Evolutionary conservation across 1,140 invertebrate species (phyloP), one percentile per base, ranked within the genome.

Genomic region (Zaprionus lachaisei): DNA sequence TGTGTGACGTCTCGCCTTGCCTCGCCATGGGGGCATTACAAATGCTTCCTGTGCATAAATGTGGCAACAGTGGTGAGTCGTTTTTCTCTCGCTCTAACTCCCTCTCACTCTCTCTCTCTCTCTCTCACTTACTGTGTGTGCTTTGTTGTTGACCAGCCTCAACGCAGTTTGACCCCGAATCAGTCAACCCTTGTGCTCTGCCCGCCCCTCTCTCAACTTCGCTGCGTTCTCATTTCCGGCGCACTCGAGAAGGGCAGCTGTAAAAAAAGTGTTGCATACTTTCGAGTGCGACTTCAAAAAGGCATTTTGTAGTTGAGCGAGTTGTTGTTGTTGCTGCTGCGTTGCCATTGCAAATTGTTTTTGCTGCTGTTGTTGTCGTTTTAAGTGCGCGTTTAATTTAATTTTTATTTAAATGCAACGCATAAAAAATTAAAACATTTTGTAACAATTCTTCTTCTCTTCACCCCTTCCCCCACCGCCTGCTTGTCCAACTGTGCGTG

Each of bases 21-120:
- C 60, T 66, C 41, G 64, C 54, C 58, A 66, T 14, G 69, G 72
- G 67, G 72, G 73, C 67, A 83, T 89, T 89, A 89, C 84, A 87
- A 87, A 87, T 87, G 84, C 85, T 87, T 87, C 84, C 84, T 83
- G 78, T 84, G 84, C 84, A 87, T 87, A 87, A 85, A 87, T 86
- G 85, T 87, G 83, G 80, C 83, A 87, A 83, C 71, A 74, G 67
- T 81, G 74, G 56, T 49, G 34, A 37, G 12, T 54, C 22, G 34
- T 55, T 38, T 24, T 14, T 67, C 34, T 54, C 17, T 24, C 14
- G 9, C 24, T 17, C 62, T 44, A 5, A 3, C 47, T 22, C 11
- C 22, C 20, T 14, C 20, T 24, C 20, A 5, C 47, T 51, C 20
- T 51, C 11, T 22, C 11, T 9, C 47, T 22, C 47, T 63, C 24